Base-by-base conservation (phyloP, 2,797 vertebrate genomes). In the Nasua narica region DNA sequence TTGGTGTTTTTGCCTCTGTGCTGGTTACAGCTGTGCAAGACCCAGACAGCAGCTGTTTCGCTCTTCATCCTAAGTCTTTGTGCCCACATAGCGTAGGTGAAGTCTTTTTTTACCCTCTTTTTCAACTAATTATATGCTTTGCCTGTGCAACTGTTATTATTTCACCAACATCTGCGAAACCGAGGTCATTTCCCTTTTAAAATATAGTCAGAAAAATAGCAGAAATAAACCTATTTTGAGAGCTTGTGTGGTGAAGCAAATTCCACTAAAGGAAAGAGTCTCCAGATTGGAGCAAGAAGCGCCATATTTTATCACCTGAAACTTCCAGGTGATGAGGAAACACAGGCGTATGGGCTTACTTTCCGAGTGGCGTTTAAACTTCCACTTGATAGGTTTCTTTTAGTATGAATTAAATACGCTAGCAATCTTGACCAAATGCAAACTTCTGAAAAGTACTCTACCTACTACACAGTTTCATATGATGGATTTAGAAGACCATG, bases 121-220 rank as follows among this genome's bases (percentile, higher is more conserved):
- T 97, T 96, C 74, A 82, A 60, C 96, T 97, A 97, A 98, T 97
- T 96, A 97, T 81, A 96, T 81, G 81, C 91, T 62, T 95, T 92
- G 95, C 78, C 94, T 94, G 6, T 93, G 81, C 96, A 91, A 46
- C 91, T 96, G 83, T 95, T 96, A 97, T 97, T 97, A 97, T 97
- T 97, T 97, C 90, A 90, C 87, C 95, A 92, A 91, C 76, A 96
- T 92, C 95, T 97, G 94, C 7, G 18, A 96, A 98, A 87, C 81
- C 77, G 37, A 54, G 95, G 96, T 94, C 83, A 90, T 97, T 94
- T 95, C 72, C 94, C 88, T 94, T 93, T 96, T 91, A 97, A 98
- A 96, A 93, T 93, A 91, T 19, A 90, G 89, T 94, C 50, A 86
- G 91, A 92, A 96, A 96, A 97, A 96, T 95, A 91, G 70, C 84